Evolutionary conservation across 2,797 vertebrate genomes (phyloP), one percentile per base, ranked within the genome.

Genomic region (Sebastes matsubarae): DNA sequence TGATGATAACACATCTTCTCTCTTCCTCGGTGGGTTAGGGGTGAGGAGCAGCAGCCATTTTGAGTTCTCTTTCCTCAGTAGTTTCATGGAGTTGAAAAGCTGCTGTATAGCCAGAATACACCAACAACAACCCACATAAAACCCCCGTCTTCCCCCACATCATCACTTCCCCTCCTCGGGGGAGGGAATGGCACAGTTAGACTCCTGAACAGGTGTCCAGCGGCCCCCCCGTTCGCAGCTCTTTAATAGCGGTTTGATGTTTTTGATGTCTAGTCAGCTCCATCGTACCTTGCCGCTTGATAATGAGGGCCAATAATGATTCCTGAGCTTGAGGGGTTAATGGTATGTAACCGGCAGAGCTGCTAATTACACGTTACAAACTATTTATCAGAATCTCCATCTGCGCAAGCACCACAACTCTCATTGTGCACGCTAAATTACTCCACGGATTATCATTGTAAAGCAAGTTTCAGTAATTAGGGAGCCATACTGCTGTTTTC

Each of bases 361-460:
- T 95, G 97, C 98, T 99, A 99, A 98, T 99, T 99, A 97, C 97
- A 98, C 96, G 97, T 98, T 99, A 97, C 98, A 96, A 99, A 98
- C 98, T 98, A 98, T 99, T 98, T 98, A 99, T 99, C 98, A 98
- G 97, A 97, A 96, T 97, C 96, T 97, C 97, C 97, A 98, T 99
- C 98, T 98, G 98, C 96, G 94, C 96, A 92, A 89, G 96, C 96
- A 96, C 97, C 96, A 97, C 93, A 90, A 90, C 94, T 93, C 94
- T 95, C 94, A 95, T 97, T 98, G 97, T 98, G 97, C 98, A 98
- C 97, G 97, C 97, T 97, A 98, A 99, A 99, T 98, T 98, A 98
- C 97, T 98, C 97, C 97, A 97, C 96, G 97, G 98, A 99, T 99
- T 98, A 98, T 99, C 98, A 97, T 98, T 97, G 97, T 97, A 98